A percentile compares a stretch with the other conserved stretches of the same genome.
Conservation (phyloP, 2,113 vertebrate genomes). For the Sarotherodon lohbergeri region DNA sequence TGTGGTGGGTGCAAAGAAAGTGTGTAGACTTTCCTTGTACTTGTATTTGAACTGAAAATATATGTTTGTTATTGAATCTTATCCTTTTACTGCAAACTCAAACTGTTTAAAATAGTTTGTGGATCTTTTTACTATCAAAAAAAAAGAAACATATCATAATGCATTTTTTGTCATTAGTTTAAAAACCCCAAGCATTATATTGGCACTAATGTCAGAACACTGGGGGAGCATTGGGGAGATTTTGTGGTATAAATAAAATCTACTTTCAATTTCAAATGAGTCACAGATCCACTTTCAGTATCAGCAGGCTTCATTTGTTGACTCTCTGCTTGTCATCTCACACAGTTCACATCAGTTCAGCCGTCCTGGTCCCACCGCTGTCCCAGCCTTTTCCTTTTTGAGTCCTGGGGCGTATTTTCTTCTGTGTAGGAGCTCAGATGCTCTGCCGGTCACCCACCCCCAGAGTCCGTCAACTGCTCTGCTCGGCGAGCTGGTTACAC, state of each 20-base stretch:
- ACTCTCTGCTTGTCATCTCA: background rate
- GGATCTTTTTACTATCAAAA: background rate
- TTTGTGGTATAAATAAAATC: background rate
- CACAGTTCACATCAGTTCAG: background rate
- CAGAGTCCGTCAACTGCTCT: background rate
- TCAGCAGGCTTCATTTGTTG: background rate
- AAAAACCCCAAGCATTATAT: background rate
- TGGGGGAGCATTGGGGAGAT: background rate
- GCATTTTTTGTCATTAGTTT: background rate
- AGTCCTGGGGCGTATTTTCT: background rate
- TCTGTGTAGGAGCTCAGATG: background rate
- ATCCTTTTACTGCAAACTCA: background rate
- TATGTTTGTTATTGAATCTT: background rate
- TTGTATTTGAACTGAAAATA: background rate
- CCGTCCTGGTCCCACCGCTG: background rate
- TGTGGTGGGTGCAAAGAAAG: background rate
- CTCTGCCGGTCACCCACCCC: background rate
- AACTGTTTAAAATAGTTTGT: background rate
- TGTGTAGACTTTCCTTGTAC: background rate
- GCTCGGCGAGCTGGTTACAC: background rate
- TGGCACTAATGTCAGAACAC: background rate
- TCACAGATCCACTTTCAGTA: background rate
- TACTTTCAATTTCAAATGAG: background rate
- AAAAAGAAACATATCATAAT: background rate
- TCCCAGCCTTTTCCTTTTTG: background rate